Evolutionary conservation across 2,113 vertebrate genomes (phyloP).

Genomic region (Conger conger): DNA sequence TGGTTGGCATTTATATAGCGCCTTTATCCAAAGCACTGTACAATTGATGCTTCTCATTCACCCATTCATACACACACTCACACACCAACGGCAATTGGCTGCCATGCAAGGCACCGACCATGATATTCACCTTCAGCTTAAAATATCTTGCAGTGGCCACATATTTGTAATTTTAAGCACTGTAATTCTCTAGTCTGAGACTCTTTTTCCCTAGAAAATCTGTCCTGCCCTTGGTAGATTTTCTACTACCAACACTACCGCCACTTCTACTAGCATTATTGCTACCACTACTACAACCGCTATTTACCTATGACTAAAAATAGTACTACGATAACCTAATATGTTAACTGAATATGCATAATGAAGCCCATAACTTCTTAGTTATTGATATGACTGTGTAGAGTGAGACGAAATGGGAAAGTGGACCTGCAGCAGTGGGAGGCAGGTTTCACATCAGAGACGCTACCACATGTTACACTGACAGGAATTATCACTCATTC

Average conservation of each 20-base stretch:
- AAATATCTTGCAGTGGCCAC: too few species aligned
- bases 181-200: too few species aligned
- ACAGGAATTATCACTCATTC: constrained; percentile 51
- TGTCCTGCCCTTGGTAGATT: too few species aligned
- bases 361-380: background rate
- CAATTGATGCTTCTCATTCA: too few species aligned
- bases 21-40: too few species aligned
- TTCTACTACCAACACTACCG: background rate
- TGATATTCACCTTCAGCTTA: background rate
- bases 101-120: too few species aligned
- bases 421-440: constrained; percentile 37
- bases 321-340: background rate
- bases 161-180: too few species aligned
- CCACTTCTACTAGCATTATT: background rate
- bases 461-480: constrained; percentile 28
- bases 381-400: background rate
- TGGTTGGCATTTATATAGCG: too few species aligned
- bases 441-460: constrained; percentile 52
- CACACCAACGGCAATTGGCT: too few species aligned
- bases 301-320: background rate
- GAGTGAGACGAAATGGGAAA: background rate
- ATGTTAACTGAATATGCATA: background rate
- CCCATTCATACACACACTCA: too few species aligned
- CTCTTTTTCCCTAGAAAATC: too few species aligned
- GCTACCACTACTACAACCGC: background rate